These are phyloP conservation scores for Tubulanus polymorphus DNA, from an alignment of 2,888 invertebrate species.

Conservation along the genomic window DNA sequence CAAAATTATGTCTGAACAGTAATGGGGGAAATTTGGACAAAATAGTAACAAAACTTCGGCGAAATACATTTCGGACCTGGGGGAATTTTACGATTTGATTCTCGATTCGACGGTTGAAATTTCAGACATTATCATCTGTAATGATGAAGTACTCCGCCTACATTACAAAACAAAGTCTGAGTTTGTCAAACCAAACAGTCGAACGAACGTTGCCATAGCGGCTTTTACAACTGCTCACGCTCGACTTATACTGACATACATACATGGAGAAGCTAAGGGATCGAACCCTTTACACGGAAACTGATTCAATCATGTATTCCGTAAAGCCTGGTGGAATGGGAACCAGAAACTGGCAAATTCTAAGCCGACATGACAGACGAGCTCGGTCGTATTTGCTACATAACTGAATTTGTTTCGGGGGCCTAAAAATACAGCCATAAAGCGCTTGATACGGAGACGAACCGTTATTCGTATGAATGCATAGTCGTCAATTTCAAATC, in stretches of 20 bases:
- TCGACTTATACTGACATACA: not conserved
- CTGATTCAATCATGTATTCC: slow-evolving; percentile 40
- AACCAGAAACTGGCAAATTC: slow-evolving; percentile 27
- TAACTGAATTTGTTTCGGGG: not conserved
- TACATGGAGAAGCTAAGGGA: not conserved
- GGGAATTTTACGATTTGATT: slow-evolving; percentile 11
- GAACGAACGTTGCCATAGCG: not conserved
- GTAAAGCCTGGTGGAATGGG: not conserved
- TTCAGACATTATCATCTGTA: not conserved
- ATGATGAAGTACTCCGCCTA: slow-evolving; percentile 10
- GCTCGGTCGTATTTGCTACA: slow-evolving; percentile 15
- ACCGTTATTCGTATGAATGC: slow-evolving; percentile 11
- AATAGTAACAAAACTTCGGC: slow-evolving; percentile 4
- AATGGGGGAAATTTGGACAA: slow-evolving; percentile 26
- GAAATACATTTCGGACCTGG: slow-evolving; percentile 7
- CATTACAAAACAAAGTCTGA: not conserved
- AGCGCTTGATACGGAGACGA: slow-evolving; percentile 9
- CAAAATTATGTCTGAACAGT: slow-evolving; percentile 19
- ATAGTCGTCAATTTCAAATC: slow-evolving; percentile 24
- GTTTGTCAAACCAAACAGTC: not conserved
- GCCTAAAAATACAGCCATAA: slow-evolving; percentile 30
- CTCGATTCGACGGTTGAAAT: slow-evolving; percentile 1
- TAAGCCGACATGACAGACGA: slow-evolving; percentile 45
- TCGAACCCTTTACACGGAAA: slow-evolving; percentile 44
- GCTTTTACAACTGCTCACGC: slow-evolving; percentile 2